Percentiles rank a stretch among this genome's conserved stretches.
phyloP scores from a whole-genome alignment of 2,797 vertebrate species.

The Oreortyx pictus region DNA sequence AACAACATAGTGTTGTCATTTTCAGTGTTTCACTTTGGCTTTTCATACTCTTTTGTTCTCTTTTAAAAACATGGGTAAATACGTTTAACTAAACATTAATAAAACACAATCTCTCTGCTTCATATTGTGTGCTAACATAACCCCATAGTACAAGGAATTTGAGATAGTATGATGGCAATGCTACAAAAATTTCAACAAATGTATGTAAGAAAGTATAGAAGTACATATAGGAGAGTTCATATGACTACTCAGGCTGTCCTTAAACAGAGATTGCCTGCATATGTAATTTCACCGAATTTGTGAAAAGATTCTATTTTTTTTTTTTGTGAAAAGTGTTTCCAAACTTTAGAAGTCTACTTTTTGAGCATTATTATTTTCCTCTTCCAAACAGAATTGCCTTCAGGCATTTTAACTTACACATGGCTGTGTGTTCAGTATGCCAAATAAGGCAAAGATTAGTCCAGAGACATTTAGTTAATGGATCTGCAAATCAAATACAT shows the following conservation, averaged over 20 bases:
- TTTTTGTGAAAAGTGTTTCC: not conserved
- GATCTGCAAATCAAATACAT: slow-evolving; percentile 28
- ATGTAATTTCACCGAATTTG: not conserved
- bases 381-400: slow-evolving; percentile 13
- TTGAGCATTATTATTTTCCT: slow-evolving; percentile 31
- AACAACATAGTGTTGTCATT: no score
- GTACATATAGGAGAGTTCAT: not conserved
- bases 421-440: not conserved
- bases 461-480: slow-evolving; percentile 13
- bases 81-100: no score
- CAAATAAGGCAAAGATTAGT: slow-evolving; percentile 33
- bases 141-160: no score
- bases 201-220: no score
- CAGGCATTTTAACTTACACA: not conserved
- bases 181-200: no score
- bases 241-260: not conserved
- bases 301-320: not conserved
- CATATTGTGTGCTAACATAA: no score
- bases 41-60: no score
- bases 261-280: not conserved
- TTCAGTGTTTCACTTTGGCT: no score
- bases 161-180: no score
- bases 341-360: not conserved
- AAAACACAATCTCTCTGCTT: no score
- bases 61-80: no score